phyloP scores from a whole-genome alignment of 2,797 vertebrate species.

The Coregonus ussuriensis region DNA sequence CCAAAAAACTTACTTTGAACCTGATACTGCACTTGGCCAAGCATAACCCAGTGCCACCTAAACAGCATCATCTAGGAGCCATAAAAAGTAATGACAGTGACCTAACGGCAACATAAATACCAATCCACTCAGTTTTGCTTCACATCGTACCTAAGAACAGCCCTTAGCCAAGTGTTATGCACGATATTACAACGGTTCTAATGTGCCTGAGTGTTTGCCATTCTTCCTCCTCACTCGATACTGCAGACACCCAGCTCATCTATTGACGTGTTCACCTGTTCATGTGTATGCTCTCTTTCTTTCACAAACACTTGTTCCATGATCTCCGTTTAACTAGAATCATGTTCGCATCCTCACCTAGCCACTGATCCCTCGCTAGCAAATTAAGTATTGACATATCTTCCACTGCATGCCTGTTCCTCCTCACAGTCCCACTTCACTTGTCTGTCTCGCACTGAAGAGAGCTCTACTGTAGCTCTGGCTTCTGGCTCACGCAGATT shows the following conservation, averaged over 20 bases:
- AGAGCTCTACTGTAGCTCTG: conserved; percentile 3
- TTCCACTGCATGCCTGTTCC: conserved; percentile 35
- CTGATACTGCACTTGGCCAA: conserved; percentile 6
- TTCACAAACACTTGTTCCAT: conserved; percentile 4
- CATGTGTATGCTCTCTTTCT: not conserved
- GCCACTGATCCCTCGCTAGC: conserved; percentile 3
- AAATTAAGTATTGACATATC: conserved; percentile 40
- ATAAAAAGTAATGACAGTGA: too few species aligned
- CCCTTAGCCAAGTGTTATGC: too few species aligned
- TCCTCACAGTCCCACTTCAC: conserved; percentile 27
- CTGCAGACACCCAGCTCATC: not conserved
- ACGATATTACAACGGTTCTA: too few species aligned
- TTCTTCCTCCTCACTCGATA: not conserved
- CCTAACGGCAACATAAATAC: too few species aligned
- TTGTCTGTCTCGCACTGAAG: conserved; percentile 15
- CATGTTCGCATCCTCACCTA: not conserved
- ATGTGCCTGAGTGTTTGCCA: not conserved
- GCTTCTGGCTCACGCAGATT: conserved; percentile 29
- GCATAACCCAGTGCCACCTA: conserved; percentile 2
- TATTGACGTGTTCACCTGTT: not conserved
- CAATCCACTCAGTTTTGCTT: too few species aligned
- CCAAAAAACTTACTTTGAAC: conserved; percentile 43
- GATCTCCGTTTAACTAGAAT: conserved; percentile 13
- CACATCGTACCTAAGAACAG: too few species aligned
- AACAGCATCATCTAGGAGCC: not conserved